Conservation (phyloP, 2,888 invertebrate genomes). For the Ganaspis brasiliensis region DNA sequence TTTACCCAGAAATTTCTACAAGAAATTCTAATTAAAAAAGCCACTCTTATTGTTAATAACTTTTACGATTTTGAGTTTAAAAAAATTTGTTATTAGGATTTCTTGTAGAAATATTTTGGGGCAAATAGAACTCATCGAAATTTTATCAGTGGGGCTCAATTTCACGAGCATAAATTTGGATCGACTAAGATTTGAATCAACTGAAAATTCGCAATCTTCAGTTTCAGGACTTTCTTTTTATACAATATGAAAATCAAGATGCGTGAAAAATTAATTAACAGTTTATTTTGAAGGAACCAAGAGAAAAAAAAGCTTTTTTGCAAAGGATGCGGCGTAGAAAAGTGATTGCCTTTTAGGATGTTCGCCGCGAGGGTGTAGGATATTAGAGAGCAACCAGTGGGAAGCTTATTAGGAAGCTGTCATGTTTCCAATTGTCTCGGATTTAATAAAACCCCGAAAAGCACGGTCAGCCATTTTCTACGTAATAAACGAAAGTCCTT, state of each 20-base stretch:
- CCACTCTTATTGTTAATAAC: no score
- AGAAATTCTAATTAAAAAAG: no score
- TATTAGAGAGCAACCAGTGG: conserved; percentile 51
- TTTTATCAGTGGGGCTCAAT: no score
- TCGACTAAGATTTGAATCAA: no score
- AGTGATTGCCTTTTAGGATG: conserved; percentile 44
- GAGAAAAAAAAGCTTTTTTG: background rate
- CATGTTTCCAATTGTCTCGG: conserved; percentile 63
- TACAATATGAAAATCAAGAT: background rate
- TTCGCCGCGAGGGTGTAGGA: conserved; percentile 38
- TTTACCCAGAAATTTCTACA: no score
- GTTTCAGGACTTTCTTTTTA: no score
- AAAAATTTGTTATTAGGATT: no score
- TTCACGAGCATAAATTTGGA: no score
- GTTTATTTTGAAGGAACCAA: background rate
- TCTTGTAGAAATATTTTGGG: no score
- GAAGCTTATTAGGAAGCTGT: conserved; percentile 66
- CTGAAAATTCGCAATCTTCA: no score
- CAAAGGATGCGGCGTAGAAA: conserved; percentile 32
- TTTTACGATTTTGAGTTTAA: no score
- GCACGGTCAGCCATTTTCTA: conserved; percentile 58
- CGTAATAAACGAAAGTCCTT: conserved; percentile 55
- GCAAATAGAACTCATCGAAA: no score
- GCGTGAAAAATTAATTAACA: conserved; percentile 13
- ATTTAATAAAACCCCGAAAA: conserved; percentile 59